Percentiles rank a stretch among this genome's conserved stretches.
phyloP scores from a whole-genome alignment of 2,113 vertebrate genomes.

The Urocolius indicus region DNA sequence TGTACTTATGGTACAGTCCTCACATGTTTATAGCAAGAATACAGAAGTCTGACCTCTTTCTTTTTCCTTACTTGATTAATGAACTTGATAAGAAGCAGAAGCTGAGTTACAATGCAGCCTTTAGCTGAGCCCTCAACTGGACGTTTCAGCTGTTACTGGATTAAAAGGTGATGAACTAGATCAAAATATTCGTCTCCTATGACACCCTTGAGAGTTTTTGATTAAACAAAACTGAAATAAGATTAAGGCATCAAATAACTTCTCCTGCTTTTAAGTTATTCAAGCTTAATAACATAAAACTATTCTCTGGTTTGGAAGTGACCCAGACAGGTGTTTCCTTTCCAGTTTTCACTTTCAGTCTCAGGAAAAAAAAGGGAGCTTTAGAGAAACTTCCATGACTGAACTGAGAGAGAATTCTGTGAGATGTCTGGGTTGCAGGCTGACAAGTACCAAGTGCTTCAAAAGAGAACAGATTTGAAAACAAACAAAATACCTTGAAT shows the following conservation, averaged over 20 bases:
- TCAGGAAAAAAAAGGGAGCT: not conserved
- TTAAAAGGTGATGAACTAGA: not conserved
- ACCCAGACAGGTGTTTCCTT: slow-evolving; percentile 36
- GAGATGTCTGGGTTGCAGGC: not conserved
- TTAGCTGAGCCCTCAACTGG: not conserved
- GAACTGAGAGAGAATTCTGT: not conserved
- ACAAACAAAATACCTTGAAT: not conserved
- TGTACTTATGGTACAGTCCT: not conserved
- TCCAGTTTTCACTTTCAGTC: not conserved
- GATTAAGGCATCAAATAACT: not conserved
- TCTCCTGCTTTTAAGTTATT: not conserved
- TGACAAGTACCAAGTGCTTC: not conserved
- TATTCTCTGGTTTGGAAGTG: slow-evolving; percentile 4
- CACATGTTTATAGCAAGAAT: not conserved
- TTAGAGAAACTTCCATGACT: not conserved
- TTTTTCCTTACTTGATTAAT: not conserved
- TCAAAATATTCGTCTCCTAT: not conserved
- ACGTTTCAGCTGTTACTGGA: not conserved
- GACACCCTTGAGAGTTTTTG: not conserved
- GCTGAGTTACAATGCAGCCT: not conserved
- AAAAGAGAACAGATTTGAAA: slow-evolving; percentile 9
- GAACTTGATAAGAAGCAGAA: not conserved
- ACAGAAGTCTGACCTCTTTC: not conserved
- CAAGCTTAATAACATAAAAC: not conserved
- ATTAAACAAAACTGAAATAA: slow-evolving; percentile 5